These are phyloP conservation scores for Oryzias woworae DNA, from an alignment of 2,113 vertebrate species.

Conservation along the genomic window DNA sequence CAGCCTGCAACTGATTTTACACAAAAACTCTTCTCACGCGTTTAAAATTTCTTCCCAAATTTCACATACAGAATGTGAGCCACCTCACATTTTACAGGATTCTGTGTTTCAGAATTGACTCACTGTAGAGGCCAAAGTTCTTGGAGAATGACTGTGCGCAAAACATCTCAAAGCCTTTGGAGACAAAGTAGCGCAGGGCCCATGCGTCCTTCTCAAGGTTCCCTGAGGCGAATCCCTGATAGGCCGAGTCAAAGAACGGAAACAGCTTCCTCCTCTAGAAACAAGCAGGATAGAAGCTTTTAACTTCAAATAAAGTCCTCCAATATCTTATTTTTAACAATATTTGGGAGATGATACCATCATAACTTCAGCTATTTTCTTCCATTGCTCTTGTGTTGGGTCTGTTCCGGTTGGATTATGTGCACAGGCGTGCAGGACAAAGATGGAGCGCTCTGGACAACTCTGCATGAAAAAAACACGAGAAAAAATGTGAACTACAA, in stretches of 20 bases:
- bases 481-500: background rate
- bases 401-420: constrained; percentile 97
- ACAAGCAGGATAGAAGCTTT: background rate
- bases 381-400: constrained; percentile 90
- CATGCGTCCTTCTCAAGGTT: constrained; percentile 92
- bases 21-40: too few relatives aligned
- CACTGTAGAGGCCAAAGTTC: constrained; percentile 99
- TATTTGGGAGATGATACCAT: constrained; percentile 78
- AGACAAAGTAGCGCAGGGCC: constrained; percentile 94
- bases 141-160: constrained; percentile 99
- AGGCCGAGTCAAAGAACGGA: constrained; percentile 96
- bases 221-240: constrained; percentile 98
- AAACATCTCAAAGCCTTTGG: constrained; percentile 94
- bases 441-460: constrained; percentile 88
- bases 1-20: too few relatives aligned
- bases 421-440: constrained; percentile 92
- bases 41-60: background rate
- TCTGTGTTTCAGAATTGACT: constrained; percentile 52
- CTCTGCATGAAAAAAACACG: constrained; percentile 68
- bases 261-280: constrained; percentile 91
- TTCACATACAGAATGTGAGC: background rate
- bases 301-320: too few relatives aligned
- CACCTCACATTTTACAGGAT: background rate
- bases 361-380: constrained; percentile 90
- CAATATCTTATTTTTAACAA: too few relatives aligned